Base-by-base conservation (phyloP, 2,888 invertebrate species). In the Cetonia aurata region DNA sequence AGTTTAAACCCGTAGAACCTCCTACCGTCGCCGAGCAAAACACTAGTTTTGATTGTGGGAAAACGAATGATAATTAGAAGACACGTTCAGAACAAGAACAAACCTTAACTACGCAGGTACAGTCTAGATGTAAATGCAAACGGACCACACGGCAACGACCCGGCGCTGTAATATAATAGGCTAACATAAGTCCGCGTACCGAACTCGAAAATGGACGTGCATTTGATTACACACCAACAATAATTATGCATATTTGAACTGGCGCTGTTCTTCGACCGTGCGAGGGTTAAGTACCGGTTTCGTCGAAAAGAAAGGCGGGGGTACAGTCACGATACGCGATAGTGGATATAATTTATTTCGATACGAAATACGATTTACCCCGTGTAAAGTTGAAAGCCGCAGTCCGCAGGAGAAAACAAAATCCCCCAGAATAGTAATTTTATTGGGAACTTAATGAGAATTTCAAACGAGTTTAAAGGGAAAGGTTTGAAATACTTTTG, bases 221-320 rank as follows among this genome's bases (percentile, higher is more conserved):
- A 55, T 67, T 67, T 25, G 42, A 53, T 53, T 67, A 60, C 57
- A 70, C 52, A 71, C 59, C 56, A 71, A 67, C 60, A 31, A 60
- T 60, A 46, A 60, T 60, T 60, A 60, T 60, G 48, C 48, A 60
- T 60, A 60, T 60, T 60, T 60, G 60, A 41, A 31, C 31, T 46
- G 31, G 25, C 25, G 19, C 46, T 13, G 60, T 60, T 41, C 44
- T 31, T 46, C 60, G 25, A n/a, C 44, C 6, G 31, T 25, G 44
- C 13, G 41, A 6, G 60, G 46, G 13, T 44, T 60, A 60, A 60
- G 17, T 46, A 46, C 12, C 13, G 31, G 46, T 37, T 25, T 25
- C 4, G 60, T 42, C 41, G 13, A 41, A 41, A 17, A 17, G 46
- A 60, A 60, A 25, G 25, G 46, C 25, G 25, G 25, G 12, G 31